Base-by-base conservation (phyloP, 2,113 vertebrate genomes). In the Gobiocypris rarus region DNA sequence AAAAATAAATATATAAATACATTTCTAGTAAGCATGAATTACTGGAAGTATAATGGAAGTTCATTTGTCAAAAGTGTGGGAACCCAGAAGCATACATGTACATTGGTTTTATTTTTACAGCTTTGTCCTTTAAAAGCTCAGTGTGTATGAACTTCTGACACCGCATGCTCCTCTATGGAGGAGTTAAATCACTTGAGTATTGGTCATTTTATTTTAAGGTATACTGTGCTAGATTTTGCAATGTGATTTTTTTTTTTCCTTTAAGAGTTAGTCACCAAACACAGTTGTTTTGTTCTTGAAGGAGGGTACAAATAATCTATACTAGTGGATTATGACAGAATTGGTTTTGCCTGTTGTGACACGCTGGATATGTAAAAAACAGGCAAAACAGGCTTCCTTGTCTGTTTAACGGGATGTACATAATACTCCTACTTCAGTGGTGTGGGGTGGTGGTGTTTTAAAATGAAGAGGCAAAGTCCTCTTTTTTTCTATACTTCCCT, bases 341-440 rank as follows among this genome's bases (percentile, higher is more conserved):
- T 45, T 11, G 5, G 74, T 56, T 78, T 11, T 67, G 61, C 59
- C 6, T 80, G 78, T 67, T 50, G 26, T 14, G 78, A 50, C 78
- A 67, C 34, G 59, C 11, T 9, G 26, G 26, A 31, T 22, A 80
- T 63, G 34, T 14, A 28, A 63, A 79, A 63, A 63, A 79, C 76
- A 28, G 24, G 58, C 56, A 28, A 63, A 79, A 79, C 54, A 79
- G 58, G 76, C 34, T 61, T 9, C 54, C 48, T 26, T 59, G 22
- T 41, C 75, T 48, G 13, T 43, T 10, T 63, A 63, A 48, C 11
- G 31, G 48, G 5, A 58, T n/a, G n/a, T 15, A 75, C 9, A 54
- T 11, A 34, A 34, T 19, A 17, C 31, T 58, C 10, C 3, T n/a
- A 1, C 0, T 76, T 38, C 13, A 19, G 45, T 45, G 11, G 43